phyloP scores from a whole-genome alignment of 2,888 invertebrate genomes.

The Bugulina stolonifera region DNA sequence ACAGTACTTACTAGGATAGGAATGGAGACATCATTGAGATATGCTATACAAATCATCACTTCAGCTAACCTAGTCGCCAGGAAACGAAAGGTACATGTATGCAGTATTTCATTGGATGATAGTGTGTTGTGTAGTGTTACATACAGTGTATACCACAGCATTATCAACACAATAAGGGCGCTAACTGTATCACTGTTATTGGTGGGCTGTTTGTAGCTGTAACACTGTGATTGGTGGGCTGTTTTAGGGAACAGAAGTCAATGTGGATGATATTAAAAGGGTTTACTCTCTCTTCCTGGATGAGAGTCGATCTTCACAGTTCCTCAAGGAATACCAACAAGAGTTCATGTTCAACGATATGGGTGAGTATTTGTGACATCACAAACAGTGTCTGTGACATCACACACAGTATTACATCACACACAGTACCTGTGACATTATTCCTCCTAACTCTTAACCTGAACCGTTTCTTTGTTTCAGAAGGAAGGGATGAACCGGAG shows the following conservation, averaged over 20 bases:
- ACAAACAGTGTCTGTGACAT: background rate
- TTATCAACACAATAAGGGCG: no score
- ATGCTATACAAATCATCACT: slow-evolving; percentile 95
- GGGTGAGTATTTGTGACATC: slow-evolving; percentile 26
- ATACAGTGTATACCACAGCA: no score
- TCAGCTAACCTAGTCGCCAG: slow-evolving; percentile 89
- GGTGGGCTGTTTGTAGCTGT: no score
- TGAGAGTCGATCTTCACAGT: slow-evolving; percentile 85
- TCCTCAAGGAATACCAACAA: slow-evolving; percentile 88
- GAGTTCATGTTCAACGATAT: slow-evolving; percentile 77
- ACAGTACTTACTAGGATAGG: slow-evolving; percentile 86
- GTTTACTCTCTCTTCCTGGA: slow-evolving; percentile 92
- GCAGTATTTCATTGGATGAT: no score
- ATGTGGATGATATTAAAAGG: slow-evolving; percentile 82
- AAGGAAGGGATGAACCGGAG: background rate
- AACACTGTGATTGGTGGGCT: background rate
- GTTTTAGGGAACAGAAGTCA: slow-evolving; percentile 60
- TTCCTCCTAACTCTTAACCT: background rate
- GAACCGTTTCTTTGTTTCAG: no score
- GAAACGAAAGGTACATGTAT: slow-evolving; percentile 69
- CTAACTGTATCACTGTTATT: no score
- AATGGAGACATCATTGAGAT: slow-evolving; percentile 84
- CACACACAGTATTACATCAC: no score
- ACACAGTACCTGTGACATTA: background rate
- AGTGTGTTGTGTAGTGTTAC: no score